Conservation (phyloP, 2,888 invertebrate species). For the Anagyrus pseudococci region DNA sequence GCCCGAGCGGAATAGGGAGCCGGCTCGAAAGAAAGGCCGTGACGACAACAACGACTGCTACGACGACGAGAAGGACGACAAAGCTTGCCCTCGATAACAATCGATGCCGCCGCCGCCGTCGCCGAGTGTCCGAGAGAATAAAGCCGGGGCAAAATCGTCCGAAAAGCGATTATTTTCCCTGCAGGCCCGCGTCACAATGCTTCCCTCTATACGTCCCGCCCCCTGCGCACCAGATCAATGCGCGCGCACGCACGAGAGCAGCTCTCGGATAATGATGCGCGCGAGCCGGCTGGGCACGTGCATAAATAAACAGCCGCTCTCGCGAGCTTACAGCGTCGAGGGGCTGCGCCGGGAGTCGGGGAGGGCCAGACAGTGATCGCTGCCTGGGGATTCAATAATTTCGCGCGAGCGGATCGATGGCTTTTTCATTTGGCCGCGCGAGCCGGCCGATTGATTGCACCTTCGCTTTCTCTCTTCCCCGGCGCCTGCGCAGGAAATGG, state of each 20-base stretch:
- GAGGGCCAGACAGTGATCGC: conserved; percentile 14
- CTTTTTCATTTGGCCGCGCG: background rate
- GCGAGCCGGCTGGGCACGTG: too few relatives aligned
- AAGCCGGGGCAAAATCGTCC: conserved; percentile 19
- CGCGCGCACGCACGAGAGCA: too few relatives aligned
- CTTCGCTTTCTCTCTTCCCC: background rate
- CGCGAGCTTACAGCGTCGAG: background rate
- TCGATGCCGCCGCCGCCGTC: conserved; percentile 8
- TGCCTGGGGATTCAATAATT: conserved; percentile 21
- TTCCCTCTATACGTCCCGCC: too few relatives aligned
- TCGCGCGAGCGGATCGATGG: conserved; percentile 5
- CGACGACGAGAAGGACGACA: background rate
- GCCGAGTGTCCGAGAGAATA: background rate
- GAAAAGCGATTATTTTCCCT: conserved; percentile 33
- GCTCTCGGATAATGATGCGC: background rate
- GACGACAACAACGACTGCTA: background rate
- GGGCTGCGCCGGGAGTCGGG: background rate
- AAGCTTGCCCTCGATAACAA: conserved; percentile 17
- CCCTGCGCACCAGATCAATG: too few relatives aligned
- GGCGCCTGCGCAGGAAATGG: background rate
- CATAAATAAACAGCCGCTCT: conserved; percentile 23
- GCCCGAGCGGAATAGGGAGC: too few relatives aligned
- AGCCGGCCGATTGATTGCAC: conserved; percentile 15
- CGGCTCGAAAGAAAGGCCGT: background rate
- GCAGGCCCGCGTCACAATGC: background rate